These are phyloP conservation scores for Enteromius argenteus DNA, from an alignment of 2,797 vertebrate species.

Conservation along the genomic window DNA sequence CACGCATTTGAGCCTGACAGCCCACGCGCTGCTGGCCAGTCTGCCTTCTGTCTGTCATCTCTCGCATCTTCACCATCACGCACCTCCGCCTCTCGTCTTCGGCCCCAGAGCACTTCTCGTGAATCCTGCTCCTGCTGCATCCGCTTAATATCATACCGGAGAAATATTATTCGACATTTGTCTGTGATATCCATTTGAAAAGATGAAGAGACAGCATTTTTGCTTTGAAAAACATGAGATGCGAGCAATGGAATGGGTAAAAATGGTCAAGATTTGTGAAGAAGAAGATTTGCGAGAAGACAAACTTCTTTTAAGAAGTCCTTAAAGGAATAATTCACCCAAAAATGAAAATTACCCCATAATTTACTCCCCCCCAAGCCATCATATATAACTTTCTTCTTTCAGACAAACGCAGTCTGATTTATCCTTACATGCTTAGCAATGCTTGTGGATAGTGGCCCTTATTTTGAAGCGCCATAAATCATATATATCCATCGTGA, in stretches of 20 bases:
- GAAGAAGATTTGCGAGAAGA: neutral
- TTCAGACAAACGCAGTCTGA: too few species aligned
- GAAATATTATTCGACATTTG: neutral
- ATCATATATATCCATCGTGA: too few species aligned
- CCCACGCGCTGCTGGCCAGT: constrained; percentile 51
- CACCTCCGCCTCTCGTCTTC: constrained; percentile 7
- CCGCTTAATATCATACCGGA: constrained; percentile 46
- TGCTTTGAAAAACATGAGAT: neutral
- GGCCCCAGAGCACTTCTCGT: neutral
- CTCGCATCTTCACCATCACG: constrained; percentile 26
- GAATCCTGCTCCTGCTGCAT: constrained; percentile 12
- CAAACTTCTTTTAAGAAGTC: neutral
- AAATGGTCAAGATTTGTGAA: neutral
- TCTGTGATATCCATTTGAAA: neutral
- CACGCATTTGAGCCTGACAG: constrained; percentile 40
- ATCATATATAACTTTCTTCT: too few species aligned
- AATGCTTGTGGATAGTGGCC: too few species aligned
- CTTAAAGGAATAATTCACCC: neutral
- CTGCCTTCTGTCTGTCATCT: constrained; percentile 45
- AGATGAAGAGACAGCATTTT: constrained; percentile 11
- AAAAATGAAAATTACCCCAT: too few species aligned
- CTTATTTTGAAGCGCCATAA: too few species aligned
- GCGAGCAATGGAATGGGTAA: neutral
- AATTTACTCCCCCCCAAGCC: too few species aligned
- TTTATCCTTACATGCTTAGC: too few species aligned